Conservation (phyloP, 2,888 invertebrate species). For the Euproctis similis region DNA sequence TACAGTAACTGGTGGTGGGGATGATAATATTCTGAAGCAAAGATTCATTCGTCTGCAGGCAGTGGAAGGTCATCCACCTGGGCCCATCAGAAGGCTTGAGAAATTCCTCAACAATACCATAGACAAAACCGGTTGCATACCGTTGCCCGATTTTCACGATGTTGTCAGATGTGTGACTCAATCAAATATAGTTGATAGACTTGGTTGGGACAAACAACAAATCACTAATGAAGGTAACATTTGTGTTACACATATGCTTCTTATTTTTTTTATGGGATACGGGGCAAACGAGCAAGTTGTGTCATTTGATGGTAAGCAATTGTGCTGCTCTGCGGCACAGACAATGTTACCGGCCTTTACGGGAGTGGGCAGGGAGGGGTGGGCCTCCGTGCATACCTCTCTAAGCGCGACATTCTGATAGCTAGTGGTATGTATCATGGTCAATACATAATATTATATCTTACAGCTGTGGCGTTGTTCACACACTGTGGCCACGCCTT, state of each 20-base stretch:
- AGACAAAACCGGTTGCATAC: constrained; percentile 34
- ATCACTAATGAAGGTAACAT: constrained; percentile 44
- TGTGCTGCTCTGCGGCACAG: too few relatives aligned
- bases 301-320: too few relatives aligned
- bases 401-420: too few relatives aligned
- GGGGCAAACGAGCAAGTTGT: too few relatives aligned
- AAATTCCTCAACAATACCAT: constrained; percentile 39
- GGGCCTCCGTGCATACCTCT: too few relatives aligned
- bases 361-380: too few relatives aligned
- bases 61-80: constrained; percentile 32
- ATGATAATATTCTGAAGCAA: constrained; percentile 28
- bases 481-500: constrained; percentile 46
- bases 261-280: too few relatives aligned
- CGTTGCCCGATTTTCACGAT: constrained; percentile 70
- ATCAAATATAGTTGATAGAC: constrained; percentile 30
- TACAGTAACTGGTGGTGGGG: constrained; percentile 22
- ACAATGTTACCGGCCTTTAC: too few relatives aligned
- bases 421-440: not conserved
- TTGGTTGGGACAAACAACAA: constrained; percentile 32
- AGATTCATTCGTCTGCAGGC: constrained; percentile 35
- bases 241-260: not conserved
- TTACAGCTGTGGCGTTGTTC: constrained; percentile 42
- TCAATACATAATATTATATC: too few relatives aligned
- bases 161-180: constrained; percentile 41
- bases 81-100: constrained; percentile 46